These are phyloP conservation scores for Caenorhabditis doughertyi DNA, from an alignment of 2,888 invertebrate species.

Conservation along the genomic window DNA sequence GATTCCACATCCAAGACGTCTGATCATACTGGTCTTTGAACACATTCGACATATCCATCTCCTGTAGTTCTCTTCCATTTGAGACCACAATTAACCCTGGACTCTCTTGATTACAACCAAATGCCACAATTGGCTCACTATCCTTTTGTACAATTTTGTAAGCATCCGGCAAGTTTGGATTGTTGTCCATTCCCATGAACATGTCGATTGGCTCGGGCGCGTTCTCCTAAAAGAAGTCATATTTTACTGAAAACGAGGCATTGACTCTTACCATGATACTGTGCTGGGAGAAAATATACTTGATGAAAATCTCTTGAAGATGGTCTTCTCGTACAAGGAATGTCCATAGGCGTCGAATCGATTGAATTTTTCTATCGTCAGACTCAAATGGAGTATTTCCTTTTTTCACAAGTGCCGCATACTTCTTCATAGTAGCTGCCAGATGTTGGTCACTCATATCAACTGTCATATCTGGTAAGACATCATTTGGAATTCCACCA, in stretches of 20 bases:
- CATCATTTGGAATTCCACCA: slow-evolving; percentile 79
- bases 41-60: slow-evolving; percentile 95
- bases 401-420: slow-evolving; percentile 67
- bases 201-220: slow-evolving; percentile 36
- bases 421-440: slow-evolving; percentile 69
- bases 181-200: slow-evolving; percentile 52
- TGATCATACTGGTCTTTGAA: slow-evolving; percentile 89
- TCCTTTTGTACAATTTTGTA: slow-evolving; percentile 98
- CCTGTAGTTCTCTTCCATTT: slow-evolving; percentile 96
- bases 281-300: slow-evolving; percentile 89
- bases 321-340: slow-evolving; percentile 93
- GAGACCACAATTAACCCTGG: slow-evolving; percentile 91
- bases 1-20: slow-evolving; percentile 92
- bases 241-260: not conserved
- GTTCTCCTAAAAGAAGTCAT: slow-evolving; percentile 38
- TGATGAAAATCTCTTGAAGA: slow-evolving; percentile 95
- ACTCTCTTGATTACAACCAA: slow-evolving; percentile 87
- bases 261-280: slow-evolving; percentile 49
- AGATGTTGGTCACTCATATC: slow-evolving; percentile 67
- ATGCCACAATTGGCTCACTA: slow-evolving; percentile 97
- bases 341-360: slow-evolving; percentile 90
- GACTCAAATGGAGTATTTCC: slow-evolving; percentile 94
- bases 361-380: slow-evolving; percentile 86
- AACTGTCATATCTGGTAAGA: slow-evolving; percentile 78
- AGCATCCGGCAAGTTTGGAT: slow-evolving; percentile 86